Base-by-base conservation (phyloP, 2,797 vertebrate species). In the Channallabes apus region DNA sequence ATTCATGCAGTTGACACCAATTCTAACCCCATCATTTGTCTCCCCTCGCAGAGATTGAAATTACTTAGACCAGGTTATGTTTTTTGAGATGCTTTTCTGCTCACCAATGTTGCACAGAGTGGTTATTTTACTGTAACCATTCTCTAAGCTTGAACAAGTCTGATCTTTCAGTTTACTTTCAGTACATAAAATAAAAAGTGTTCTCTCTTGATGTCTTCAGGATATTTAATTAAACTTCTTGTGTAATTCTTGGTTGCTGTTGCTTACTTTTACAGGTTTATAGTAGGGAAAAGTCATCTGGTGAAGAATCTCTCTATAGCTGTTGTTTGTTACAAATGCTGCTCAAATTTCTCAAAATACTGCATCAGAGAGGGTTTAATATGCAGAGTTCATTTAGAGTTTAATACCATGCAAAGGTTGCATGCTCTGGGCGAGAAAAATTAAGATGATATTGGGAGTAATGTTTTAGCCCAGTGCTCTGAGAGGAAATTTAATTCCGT, bases 401-500 rank as follows among this genome's bases (percentile, higher is more conserved):
- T 35, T 80, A 86, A 82, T 54, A 67, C 46, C 76, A 41, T 14
- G 17, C 75, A 67, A 32, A 62, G 56, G 51, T 72, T 82, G 61
- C 51, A 58, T 82, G 84, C 79, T 76, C 32, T 59, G 35, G 62
- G 84, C 71, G 18, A 68, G 84, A 56, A 62, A 67, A 82, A 82
- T 68, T 35, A n/a, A 82, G 71, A 82, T 82, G 22, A 38, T 67
- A 83, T 84, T 62, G 17, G 46, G 9, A 71, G 35, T 75, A 79
- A 76, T 87, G 82, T 81, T 82, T 86, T 84, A 82, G 84, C 41
- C 56, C 38, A 72, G 59, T 54, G 58, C 51, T 82, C n/a, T n/a
- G n/a, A 78, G 24, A 75, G 32, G 72, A 86, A 76, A 83, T 78
- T 86, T 80, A 71, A 71, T 71, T 80, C 68, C 80, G 67, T 82